phyloP scores from a whole-genome alignment of 92 coral and sea anemone species.

The Galaxea fascicularis region DNA sequence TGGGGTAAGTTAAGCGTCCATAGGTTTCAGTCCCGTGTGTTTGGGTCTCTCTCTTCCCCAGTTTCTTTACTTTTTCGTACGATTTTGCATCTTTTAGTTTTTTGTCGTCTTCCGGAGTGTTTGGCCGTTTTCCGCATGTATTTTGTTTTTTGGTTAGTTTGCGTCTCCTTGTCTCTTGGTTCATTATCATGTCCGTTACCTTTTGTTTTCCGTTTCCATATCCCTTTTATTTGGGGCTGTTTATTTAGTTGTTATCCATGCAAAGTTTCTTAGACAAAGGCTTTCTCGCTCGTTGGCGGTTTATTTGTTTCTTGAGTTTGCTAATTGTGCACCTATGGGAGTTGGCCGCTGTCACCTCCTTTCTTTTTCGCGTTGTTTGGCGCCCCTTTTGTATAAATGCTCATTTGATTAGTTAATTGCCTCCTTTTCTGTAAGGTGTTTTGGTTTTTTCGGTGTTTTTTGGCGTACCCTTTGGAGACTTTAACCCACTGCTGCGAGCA shows the following conservation, averaged over 20 bases:
- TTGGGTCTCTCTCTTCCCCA: neutral
- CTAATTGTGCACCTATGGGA: no score
- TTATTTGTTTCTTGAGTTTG: neutral
- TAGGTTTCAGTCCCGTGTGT: constrained; percentile 9
- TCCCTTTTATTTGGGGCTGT: constrained; percentile 18
- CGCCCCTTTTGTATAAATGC: no score
- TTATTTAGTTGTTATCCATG: constrained; percentile 19
- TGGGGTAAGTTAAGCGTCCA: no score
- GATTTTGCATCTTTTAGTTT: constrained; percentile 23
- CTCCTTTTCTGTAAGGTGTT: constrained; percentile 22
- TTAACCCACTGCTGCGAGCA: neutral
- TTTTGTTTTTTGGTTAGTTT: constrained; percentile 23
- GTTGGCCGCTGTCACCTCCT: no score
- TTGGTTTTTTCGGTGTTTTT: neutral
- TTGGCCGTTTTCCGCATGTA: constrained; percentile 27
- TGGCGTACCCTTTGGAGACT: constrained; percentile 6
- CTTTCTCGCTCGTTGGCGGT: constrained; percentile 3
- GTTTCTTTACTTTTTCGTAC: constrained; percentile 11
- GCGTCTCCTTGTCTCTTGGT: constrained; percentile 17
- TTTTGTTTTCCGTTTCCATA: constrained; percentile 25
- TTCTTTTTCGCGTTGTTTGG: constrained; percentile 10
- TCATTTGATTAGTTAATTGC: constrained; percentile 18
- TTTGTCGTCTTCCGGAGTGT: constrained; percentile 8
- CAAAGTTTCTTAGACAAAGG: constrained; percentile 16
- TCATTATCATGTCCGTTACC: constrained; percentile 20